Conservation (phyloP, 2,113 vertebrate species). For the Pristiophorus japonicus region DNA sequence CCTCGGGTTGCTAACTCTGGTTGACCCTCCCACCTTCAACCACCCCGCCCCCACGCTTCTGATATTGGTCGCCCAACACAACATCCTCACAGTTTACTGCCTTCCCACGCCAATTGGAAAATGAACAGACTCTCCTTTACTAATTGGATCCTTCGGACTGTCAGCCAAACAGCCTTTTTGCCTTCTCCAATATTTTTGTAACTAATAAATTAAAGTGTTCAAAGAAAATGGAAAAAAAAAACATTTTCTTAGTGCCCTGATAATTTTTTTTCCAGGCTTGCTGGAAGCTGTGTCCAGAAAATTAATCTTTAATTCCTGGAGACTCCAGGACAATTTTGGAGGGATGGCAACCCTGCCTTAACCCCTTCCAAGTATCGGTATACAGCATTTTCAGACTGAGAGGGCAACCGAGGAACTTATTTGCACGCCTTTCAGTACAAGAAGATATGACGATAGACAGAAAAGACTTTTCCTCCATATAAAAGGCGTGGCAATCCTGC, state of each 20-base stretch:
- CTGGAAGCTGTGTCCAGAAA: not conserved
- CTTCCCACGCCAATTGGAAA: not conserved
- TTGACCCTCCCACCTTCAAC: not conserved
- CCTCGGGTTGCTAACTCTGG: not conserved
- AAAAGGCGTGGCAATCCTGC: not conserved
- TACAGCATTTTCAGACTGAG: not conserved
- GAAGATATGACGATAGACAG: not conserved
- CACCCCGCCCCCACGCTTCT: not conserved
- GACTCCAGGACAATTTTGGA: not conserved
- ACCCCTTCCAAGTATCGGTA: not conserved
- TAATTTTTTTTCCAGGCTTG: not conserved
- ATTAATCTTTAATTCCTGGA: not conserved
- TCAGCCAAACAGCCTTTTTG: not conserved
- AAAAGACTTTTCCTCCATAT: not conserved
- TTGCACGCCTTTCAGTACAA: not conserved
- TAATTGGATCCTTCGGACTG: not conserved
- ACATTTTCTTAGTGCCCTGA: not conserved
- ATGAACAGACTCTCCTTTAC: not conserved
- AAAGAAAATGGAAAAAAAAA: not conserved
- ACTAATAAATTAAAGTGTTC: not conserved
- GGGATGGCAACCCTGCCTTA: not conserved
- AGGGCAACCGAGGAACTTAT: not conserved
- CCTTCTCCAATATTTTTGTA: not conserved
- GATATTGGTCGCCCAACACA: not conserved
- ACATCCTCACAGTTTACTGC: not conserved